Evolutionary conservation across 2,797 vertebrate species (phyloP), one percentile per base, ranked within the genome.

Genomic region (Hylomyscus alleni): DNA sequence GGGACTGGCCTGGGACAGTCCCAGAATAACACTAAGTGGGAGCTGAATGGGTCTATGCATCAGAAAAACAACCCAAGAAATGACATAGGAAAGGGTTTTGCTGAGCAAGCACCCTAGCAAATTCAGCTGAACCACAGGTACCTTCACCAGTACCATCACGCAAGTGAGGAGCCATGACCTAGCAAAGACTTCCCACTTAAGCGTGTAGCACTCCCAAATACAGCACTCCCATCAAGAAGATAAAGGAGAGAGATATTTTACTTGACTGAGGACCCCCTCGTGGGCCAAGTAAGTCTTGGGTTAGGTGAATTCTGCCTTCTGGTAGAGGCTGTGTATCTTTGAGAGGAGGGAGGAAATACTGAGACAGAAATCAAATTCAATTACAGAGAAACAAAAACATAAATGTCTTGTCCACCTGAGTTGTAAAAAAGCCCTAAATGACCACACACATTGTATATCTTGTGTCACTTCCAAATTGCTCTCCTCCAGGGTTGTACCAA

Each of bases 361-460:
- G 65, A 89, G 47, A 50, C 24, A 93, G 40, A 93, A 83, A 94
- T 10, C 80, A 93, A 89, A 83, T 58, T 78, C 54, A 93, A 20
- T 56, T 8, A 85, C 44, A 73, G 26, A 94, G 80, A 82, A 82
- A 86, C 50, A 62, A 72, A 81, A 86, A 17, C n/a, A 31, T 13
- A 54, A 58, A 12, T 60, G 50, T 75, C 47, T 80, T 72, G 10
- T 12, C 54, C 78, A 72, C 37, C 47, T 89, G 81, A 73, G 47
- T n/a, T 83, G 84, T 76, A 86, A 93, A 54, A 54, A 78, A 69
- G 20, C 34, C 77, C 54, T 40, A 85, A 89, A 86, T 40, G n/a
- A 44, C 10, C 0, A 0, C 44, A 5, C 47, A 47, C 40, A 10
- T n/a, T 31, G 78, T 37, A 0, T 15, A n/a, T 50, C 60, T 89